Evolutionary conservation across 2,797 vertebrate genomes (phyloP), one percentile per base, ranked within the genome.

Genomic region (Chelmon rostratus): DNA sequence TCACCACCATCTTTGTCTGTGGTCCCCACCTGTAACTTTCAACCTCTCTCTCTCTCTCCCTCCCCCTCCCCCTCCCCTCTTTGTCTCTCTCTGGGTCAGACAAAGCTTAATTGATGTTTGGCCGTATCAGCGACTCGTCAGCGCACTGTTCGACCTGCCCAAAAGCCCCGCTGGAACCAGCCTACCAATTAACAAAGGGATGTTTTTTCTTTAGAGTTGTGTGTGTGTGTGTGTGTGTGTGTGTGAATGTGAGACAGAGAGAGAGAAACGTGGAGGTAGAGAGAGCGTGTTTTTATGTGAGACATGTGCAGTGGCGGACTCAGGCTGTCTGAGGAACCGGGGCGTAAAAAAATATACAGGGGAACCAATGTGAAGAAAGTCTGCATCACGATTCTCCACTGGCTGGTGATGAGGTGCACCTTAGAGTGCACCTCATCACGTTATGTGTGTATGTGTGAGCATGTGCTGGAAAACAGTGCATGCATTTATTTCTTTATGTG

Each of bases 101-200:
- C 52, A 46, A 68, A 44, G 50, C 67, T 49, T 81, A 81, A 85
- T 83, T 85, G 74, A 71, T 78, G 71, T 81, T 76, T 76, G 35
- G 68, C n/a, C 5, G 3, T 58, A 75, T 77, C 62, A 72, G 76
- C 58, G 2, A 49, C 44, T 76, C n/a, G 0, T 44, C 77, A 83
- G 78, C 83, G 62, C 71, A 75, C 64, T 3, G 8, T 59, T 80
- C 42, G 46, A 70, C 65, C 68, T 28, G 4, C 68, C 47, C 63
- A 23, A 37, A 42, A 69, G 59, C 56, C 42, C 46, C 3, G 2
- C 66, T 83, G 61, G 71, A 79, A 81, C 18, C 72, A 71, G 73
- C 71, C 53, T 38, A 37, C 57, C 78, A 85, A 76, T 86, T 83
- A 83, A 70, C 74, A 72, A 83, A 66, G 7, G 56, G 64, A 47